These are phyloP conservation scores for Tupiocoris notatus DNA, from an alignment of 2,888 invertebrate genomes.

Conservation along the genomic window DNA sequence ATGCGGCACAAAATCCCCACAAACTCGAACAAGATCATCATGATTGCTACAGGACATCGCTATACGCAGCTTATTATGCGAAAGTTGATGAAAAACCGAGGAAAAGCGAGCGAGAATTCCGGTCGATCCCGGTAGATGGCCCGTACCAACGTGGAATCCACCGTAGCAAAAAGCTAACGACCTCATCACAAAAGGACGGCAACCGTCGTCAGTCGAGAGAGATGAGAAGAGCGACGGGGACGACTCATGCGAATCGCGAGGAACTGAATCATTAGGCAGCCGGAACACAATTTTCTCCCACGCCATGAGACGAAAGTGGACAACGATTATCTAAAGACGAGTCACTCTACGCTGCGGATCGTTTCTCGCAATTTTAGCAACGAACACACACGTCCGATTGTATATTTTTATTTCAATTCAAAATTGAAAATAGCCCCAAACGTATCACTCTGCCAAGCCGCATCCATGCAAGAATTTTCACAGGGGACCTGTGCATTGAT, in stretches of 20 bases:
- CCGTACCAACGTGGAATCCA: conserved; percentile 15
- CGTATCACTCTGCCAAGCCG: too few relatives aligned
- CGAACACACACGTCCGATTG: too few relatives aligned
- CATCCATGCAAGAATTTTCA: too few relatives aligned
- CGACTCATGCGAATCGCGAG: conserved; percentile 31
- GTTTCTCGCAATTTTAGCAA: neutral
- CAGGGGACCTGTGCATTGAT: too few relatives aligned
- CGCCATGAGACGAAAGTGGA: neutral
- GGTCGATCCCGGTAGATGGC: neutral
- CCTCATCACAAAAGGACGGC: conserved; percentile 32
- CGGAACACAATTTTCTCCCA: conserved; percentile 19
- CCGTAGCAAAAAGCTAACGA: conserved; percentile 30
- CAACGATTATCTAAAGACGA: neutral
- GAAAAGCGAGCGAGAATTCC: neutral
- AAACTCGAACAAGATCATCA: too few relatives aligned
- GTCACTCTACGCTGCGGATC: neutral
- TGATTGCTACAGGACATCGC: too few relatives aligned
- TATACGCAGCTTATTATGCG: too few relatives aligned
- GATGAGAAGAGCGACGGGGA: neutral
- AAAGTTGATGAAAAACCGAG: too few relatives aligned
- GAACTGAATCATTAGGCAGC: conserved; percentile 24
- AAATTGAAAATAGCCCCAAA: too few relatives aligned
- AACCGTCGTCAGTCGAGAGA: neutral
- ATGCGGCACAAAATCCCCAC: too few relatives aligned
- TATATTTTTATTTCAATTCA: too few relatives aligned